Evolutionary conservation across 2,113 vertebrate genomes (phyloP), one percentile per base, ranked within the genome.

Genomic region (Thunnus maccoyii): DNA sequence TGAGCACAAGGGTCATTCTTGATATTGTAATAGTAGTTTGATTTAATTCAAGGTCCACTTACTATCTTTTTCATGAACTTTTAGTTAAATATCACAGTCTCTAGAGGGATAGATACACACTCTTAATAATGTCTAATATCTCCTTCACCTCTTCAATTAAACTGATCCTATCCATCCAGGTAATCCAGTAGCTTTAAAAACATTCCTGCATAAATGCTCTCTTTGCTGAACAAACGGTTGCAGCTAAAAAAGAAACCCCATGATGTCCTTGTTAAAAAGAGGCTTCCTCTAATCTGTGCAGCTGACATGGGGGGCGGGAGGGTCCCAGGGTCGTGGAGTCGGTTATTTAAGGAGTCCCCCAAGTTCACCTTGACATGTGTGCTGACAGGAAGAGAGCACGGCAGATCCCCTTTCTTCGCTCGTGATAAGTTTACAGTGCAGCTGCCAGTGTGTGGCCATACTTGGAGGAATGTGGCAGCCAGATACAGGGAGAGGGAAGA

Each of bases 361-460:
- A 93, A 94, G 93, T 95, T 95, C 93, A 95, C 94, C 94, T 95
- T 95, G 93, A 94, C 88, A 87, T 95, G 80, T 85, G 89, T 86
- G 93, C 89, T 95, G 94, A 95, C 93, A 95, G 94, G 94, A 95
- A 94, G 88, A 92, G 90, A 84, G 83, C 69, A 66, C 63, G 71
- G 88, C 85, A 76, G 91, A 95, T 95, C 93, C 87, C 82, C 91
- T 95, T 95, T 94, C 94, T 89, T 88, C 76, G 55, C 80, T 80
- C 41, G 62, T 89, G 92, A 95, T 94, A 91, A 82, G 89, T 90
- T 94, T 91, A 88, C 92, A 90, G 80, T 44, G 76, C 92, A 94
- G 93, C 92, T 95, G 94, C 93, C 92, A 90, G 87, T 57, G 82
- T 84, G 85, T 63, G 61, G 86, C 86, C 89, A 87, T 84, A 90